phyloP scores from a whole-genome alignment of 2,113 vertebrate genomes.

The Spea bombifrons region DNA sequence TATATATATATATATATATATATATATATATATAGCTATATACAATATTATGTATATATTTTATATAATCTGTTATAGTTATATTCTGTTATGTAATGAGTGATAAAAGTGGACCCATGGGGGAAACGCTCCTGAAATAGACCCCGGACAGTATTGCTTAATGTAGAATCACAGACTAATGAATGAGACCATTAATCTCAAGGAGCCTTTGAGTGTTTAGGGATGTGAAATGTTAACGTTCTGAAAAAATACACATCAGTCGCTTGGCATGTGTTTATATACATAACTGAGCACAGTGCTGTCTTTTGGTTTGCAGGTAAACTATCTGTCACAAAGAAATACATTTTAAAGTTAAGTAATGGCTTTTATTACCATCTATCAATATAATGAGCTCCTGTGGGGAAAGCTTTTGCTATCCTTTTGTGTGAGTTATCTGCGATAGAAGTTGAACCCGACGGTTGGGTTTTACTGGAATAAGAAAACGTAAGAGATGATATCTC shows the following conservation, averaged over 20 bases:
- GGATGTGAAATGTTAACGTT: background rate
- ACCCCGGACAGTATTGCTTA: background rate
- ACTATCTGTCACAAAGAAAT: background rate
- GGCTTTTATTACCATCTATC: conserved; percentile 5
- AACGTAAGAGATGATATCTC: background rate
- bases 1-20: too few species aligned
- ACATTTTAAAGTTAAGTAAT: background rate
- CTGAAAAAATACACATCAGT: background rate
- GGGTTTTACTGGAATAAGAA: background rate
- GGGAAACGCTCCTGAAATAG: background rate
- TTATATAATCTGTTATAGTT: background rate
- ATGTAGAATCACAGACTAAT: background rate
- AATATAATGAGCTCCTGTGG: conserved; percentile 28
- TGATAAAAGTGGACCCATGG: background rate
- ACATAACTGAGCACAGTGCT: background rate
- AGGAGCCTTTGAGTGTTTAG: background rate
- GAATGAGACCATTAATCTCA: background rate
- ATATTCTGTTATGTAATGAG: background rate
- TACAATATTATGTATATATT: background rate
- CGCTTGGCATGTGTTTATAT: conserved; percentile 13
- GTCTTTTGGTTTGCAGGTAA: conserved; percentile 12
- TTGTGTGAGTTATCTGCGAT: background rate
- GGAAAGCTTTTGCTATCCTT: conserved; percentile 1
- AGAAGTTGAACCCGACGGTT: background rate
- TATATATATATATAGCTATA: too few species aligned